Base-by-base conservation (phyloP, 92 coral and sea anemone species). In the Paragorgia papillata region DNA sequence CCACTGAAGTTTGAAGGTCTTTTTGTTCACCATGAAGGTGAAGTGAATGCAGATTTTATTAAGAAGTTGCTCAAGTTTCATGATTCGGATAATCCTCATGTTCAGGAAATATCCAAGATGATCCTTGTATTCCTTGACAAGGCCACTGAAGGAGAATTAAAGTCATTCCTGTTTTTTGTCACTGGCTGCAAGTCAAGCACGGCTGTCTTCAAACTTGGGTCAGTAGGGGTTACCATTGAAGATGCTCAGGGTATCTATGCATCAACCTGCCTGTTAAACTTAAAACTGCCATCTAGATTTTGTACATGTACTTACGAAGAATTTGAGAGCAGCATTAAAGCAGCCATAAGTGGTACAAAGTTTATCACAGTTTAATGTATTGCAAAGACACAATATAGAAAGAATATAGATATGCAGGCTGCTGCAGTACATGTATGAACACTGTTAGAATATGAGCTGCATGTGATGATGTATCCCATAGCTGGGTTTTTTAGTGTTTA, bases 141-240 rank as follows among this genome's bases (percentile, higher is more conserved):
- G 61, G 70, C 85, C 49, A 55, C 66, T 2, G 19, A 50, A 85
- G 81, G 57, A 34, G 58, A 18, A 31, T 63, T 85, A 55, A 19
- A 46, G 15, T 21, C 51, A 19, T 85, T 85, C 31, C 63, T 85
- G 34, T 74, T 28, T 55, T 85, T 85, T 80, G 75, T 74, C 18
- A 79, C 85, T 62, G 85, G 81, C 18, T 69, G 85, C 25, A 79
- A 57, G 44, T 85, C 88, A 20, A 76, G 50, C 73, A 75, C 84
- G 17, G 77, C 80, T 17, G 82, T 44, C 28, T 59, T 78, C 64
- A 61, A 67, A 25, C 84, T 84, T 18, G 77, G 86, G 21, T 12
- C 9, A 9, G 79, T 68, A 3, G 18, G 57, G 12, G 83, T 66
- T 15, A 67, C 50, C 48, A 57, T 79, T 9, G 43, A 20, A 67